These are phyloP conservation scores for Schizopygopsis pylzovi DNA, from an alignment of 2,797 vertebrate species.

Conservation along the genomic window DNA sequence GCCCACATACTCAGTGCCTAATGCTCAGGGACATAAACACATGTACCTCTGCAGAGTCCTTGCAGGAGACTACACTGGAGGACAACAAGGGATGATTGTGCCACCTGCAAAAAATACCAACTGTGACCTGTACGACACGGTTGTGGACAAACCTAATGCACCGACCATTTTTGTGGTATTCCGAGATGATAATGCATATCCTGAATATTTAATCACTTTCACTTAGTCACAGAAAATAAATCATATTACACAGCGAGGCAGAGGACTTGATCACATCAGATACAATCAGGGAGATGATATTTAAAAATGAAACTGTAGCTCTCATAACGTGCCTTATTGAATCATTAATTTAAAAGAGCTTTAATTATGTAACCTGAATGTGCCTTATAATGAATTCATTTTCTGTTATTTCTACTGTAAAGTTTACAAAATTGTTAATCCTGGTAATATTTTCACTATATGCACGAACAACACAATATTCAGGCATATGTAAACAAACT, in stretches of 20 bases:
- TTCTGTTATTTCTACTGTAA: background rate
- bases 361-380: background rate
- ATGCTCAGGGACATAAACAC: constrained; percentile 69
- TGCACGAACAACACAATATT: background rate
- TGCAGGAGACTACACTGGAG: constrained; percentile 76
- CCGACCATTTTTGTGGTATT: constrained; percentile 87
- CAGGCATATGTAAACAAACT: background rate
- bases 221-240: constrained; percentile 37
- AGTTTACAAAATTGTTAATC: background rate
- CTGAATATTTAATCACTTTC: constrained; percentile 91
- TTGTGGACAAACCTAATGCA: constrained; percentile 64
- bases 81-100: constrained; percentile 59
- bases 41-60: constrained; percentile 90
- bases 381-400: background rate
- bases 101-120: constrained; percentile 76
- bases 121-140: constrained; percentile 78
- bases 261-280: background rate
- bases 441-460: background rate
- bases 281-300: background rate
- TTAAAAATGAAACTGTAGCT: background rate
- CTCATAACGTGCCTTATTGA: background rate
- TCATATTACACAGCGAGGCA: background rate
- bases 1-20: constrained; percentile 77
- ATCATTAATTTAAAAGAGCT: background rate
- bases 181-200: constrained; percentile 86